A percentile compares a stretch with the other conserved stretches of the same genome.
These are phyloP conservation scores for Pachyseris speciosa DNA, from an alignment of 64 coral and sea anemone genomes.

Conservation along the genomic window DNA sequence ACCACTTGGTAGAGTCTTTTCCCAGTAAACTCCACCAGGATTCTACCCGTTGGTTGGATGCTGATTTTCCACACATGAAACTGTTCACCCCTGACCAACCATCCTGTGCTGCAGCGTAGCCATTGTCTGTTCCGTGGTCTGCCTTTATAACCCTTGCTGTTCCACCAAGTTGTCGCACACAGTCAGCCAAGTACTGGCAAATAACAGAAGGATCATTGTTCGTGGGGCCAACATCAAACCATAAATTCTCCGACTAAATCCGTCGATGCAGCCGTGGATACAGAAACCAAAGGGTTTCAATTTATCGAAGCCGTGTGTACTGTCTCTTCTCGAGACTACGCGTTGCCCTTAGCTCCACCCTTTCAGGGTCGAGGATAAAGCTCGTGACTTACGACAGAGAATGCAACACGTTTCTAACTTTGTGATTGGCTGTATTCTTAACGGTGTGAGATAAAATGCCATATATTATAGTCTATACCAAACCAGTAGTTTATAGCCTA, in stretches of 20 bases:
- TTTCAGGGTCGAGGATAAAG: too few relatives aligned
- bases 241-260: not conserved
- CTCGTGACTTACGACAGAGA: too few relatives aligned
- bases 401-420: too few relatives aligned
- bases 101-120: not conserved
- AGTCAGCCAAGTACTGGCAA: constrained; percentile 6
- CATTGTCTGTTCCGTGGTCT: constrained; percentile 2
- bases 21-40: constrained; percentile 26
- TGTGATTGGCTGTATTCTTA: too few relatives aligned
- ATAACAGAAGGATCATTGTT: not conserved
- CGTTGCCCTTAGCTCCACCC: too few relatives aligned
- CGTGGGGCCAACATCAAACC: not conserved
- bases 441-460: too few relatives aligned
- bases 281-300: too few relatives aligned
- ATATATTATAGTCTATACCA: too few relatives aligned
- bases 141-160: not conserved
- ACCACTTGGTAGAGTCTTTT: constrained; percentile 51
- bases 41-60: too few relatives aligned
- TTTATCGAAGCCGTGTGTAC: too few relatives aligned
- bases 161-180: not conserved
- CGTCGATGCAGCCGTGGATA: not conserved
- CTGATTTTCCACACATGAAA: constrained; percentile 62
- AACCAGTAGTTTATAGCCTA: too few relatives aligned
- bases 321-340: too few relatives aligned
- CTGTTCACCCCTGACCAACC: constrained; percentile 21